phyloP scores from a whole-genome alignment of 2,888 invertebrate genomes.

The Sepiola atlantica region DNA sequence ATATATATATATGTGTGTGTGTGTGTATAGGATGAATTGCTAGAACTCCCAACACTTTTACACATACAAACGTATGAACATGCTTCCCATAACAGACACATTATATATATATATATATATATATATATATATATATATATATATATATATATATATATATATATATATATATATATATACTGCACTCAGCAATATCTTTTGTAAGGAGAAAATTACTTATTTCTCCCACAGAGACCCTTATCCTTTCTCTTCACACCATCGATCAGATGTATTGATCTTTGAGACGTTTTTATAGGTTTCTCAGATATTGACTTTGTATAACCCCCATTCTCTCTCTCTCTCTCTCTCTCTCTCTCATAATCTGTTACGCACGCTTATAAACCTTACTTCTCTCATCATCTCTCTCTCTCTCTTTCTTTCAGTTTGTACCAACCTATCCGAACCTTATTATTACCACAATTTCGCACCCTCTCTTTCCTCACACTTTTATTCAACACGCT shows the following conservation, averaged over 20 bases:
- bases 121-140: no score
- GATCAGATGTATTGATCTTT: neutral
- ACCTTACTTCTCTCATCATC: no score
- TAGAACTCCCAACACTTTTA: neutral
- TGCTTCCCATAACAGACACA: neutral
- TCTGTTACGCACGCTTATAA: neutral
- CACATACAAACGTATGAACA: neutral
- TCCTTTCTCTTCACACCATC: neutral
- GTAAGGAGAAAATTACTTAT: neutral
- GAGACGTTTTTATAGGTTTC: slow-evolving; percentile 1
- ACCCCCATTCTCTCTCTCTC: neutral
- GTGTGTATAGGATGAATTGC: no score
- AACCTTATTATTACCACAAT: neutral
- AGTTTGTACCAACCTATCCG: neutral
- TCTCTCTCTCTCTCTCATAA: neutral
- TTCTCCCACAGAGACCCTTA: neutral
- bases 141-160: no score
- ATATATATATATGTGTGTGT: no score
- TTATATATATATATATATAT: no score
- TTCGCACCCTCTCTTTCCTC: neutral
- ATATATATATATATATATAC: neutral
- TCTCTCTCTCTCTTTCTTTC: neutral
- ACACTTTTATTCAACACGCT: neutral
- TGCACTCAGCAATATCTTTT: neutral
- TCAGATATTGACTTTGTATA: neutral